These are phyloP conservation scores for Cynaeus angustus DNA, from an alignment of 2,888 invertebrate species.

Conservation along the genomic window DNA sequence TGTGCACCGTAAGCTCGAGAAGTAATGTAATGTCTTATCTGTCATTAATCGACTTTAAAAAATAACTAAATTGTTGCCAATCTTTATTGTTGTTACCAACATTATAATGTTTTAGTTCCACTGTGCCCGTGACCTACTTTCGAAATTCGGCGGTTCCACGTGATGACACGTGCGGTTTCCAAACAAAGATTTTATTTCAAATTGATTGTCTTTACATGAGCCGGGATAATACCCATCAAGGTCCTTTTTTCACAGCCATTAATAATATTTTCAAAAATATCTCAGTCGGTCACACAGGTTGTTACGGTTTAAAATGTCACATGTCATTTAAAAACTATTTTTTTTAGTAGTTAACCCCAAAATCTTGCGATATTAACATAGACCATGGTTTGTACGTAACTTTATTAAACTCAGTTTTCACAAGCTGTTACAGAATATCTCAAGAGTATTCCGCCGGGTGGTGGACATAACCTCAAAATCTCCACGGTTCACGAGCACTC, in stretches of 20 bases:
- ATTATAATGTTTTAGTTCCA: slow-evolving; percentile 18
- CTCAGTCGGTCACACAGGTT: too few species aligned
- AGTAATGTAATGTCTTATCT: slow-evolving; percentile 52
- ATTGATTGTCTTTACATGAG: too few species aligned
- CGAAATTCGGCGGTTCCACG: not conserved
- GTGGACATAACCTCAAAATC: slow-evolving; percentile 30
- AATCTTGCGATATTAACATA: not conserved
- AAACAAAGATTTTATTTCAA: too few species aligned
- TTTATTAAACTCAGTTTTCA: not conserved
- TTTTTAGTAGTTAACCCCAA: too few species aligned
- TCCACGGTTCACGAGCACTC: slow-evolving; percentile 1
- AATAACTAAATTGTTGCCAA: slow-evolving; percentile 31
- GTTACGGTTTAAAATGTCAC: too few species aligned
- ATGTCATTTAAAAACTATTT: too few species aligned
- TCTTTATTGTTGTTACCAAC: slow-evolving; percentile 23
- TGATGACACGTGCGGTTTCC: too few species aligned
- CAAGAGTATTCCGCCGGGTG: not conserved
- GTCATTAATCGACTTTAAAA: slow-evolving; percentile 57
- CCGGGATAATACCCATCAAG: too few species aligned
- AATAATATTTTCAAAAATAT: too few species aligned
- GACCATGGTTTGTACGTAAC: not conserved
- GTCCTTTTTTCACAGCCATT: too few species aligned
- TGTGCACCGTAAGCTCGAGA: slow-evolving; percentile 51
- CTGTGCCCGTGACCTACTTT: slow-evolving; percentile 11
- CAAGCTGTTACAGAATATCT: slow-evolving; percentile 6